Conservation (phyloP, 1,140 invertebrate species). For the Linepithema humile region DNA sequence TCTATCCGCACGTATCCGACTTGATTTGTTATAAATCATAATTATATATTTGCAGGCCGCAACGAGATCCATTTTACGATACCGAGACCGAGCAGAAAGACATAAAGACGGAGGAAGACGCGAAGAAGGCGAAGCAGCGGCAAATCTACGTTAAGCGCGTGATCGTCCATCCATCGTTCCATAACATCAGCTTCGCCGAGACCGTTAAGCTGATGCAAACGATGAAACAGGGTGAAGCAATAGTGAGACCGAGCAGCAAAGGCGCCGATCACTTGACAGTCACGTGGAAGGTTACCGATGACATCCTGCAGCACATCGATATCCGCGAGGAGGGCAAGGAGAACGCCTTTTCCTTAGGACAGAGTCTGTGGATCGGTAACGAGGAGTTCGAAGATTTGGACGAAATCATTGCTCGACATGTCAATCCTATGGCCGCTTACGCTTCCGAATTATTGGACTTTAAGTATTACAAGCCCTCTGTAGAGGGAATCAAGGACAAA, state of each 20-base stretch:
- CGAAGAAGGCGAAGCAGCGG: constrained; percentile 91
- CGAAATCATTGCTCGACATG: constrained; percentile 98
- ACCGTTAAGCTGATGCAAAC: constrained; percentile 95
- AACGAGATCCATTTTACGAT: constrained; percentile 97
- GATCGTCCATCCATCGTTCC: constrained; percentile 98
- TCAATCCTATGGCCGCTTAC: constrained; percentile 97
- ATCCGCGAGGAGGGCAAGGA: constrained; percentile 98
- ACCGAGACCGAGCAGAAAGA: constrained; percentile 94
- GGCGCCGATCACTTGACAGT: constrained; percentile 98
- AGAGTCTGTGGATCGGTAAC: constrained; percentile 92
- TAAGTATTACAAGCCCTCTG: constrained; percentile 93
- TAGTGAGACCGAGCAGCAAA: constrained; percentile 98
- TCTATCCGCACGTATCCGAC: background rate
- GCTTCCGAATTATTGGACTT: constrained; percentile 96
- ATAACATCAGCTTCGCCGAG: constrained; percentile 97
- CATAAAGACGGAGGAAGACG: constrained; percentile 90
- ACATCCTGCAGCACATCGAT: constrained; percentile 98
- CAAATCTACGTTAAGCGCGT: constrained; percentile 97
- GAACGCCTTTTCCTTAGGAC: constrained; percentile 97
- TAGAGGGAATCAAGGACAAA: constrained; percentile 91
- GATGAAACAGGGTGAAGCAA: constrained; percentile 98
- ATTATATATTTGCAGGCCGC: constrained; percentile 86
- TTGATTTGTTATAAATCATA: constrained; percentile 12
- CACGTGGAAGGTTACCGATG: constrained; percentile 98
- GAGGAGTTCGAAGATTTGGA: constrained; percentile 99